phyloP scores from a whole-genome alignment of 2,797 vertebrate genomes.

The Sebastes itinus region DNA sequence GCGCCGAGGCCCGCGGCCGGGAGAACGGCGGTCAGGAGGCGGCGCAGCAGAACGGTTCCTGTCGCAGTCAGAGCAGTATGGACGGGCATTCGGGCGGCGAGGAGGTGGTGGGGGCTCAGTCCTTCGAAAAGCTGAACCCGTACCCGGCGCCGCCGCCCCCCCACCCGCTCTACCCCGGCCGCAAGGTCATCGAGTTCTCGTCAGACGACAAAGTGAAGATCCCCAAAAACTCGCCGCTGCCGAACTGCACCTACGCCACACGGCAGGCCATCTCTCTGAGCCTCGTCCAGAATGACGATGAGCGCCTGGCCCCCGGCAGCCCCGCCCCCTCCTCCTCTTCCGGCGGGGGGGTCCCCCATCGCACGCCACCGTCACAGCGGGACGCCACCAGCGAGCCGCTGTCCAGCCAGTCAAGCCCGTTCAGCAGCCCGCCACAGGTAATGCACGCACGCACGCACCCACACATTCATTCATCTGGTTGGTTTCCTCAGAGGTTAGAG shows the following conservation, averaged over 20 bases:
- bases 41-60: constrained; percentile 87
- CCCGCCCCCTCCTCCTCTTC: constrained; percentile 81
- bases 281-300: constrained; percentile 88
- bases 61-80: constrained; percentile 79
- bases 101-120: constrained; percentile 58
- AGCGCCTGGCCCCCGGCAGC: constrained; percentile 80
- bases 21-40: constrained; percentile 10
- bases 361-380: constrained; percentile 53
- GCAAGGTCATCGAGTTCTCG: constrained; percentile 96
- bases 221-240: constrained; percentile 95
- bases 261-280: constrained; percentile 97
- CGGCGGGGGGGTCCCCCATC: constrained; percentile 40
- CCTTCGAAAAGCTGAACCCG: constrained; percentile 93
- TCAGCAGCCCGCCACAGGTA: constrained; percentile 87
- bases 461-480: too few species aligned
- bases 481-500: neutral
- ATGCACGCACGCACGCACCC: neutral
- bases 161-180: constrained; percentile 91
- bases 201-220: constrained; percentile 95
- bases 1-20: constrained; percentile 34
- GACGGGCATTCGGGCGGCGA: constrained; percentile 81
- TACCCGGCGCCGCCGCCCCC: constrained; percentile 91
- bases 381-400: constrained; percentile 67
- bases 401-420: constrained; percentile 86
- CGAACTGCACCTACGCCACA: constrained; percentile 96